A percentile compares a stretch with the other conserved stretches of the same genome.
These are phyloP conservation scores for Acyrthosiphon pisum DNA, from an alignment of 1,140 invertebrate genomes.

Conservation along the genomic window DNA sequence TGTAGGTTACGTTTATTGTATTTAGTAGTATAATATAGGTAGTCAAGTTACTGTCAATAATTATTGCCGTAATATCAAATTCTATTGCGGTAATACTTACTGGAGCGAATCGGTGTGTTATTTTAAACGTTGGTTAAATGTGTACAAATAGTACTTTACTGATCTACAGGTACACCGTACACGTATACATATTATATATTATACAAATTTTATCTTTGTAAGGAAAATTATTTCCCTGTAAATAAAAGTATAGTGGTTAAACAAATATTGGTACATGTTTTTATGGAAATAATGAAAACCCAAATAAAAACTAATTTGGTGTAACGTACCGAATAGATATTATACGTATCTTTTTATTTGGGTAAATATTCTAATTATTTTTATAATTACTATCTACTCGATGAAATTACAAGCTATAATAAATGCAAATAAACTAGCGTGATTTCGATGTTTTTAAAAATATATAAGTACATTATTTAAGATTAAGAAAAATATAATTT, in stretches of 20 bases:
- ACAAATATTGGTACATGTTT: not conserved
- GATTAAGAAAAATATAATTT: not conserved
- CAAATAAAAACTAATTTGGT: not conserved
- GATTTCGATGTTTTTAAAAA: not conserved
- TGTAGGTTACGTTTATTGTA: slow-evolving; percentile 38
- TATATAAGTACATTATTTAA: not conserved
- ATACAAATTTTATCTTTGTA: not conserved
- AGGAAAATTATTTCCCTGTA: not conserved
- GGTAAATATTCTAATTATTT: not conserved
- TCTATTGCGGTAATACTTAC: slow-evolving; percentile 41
- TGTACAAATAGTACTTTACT: not conserved
- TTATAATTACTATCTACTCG: not conserved
- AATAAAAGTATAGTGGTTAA: not conserved
- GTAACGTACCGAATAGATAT: not conserved
- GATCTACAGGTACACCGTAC: not conserved
- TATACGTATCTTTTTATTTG: no score
- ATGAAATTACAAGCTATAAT: not conserved
- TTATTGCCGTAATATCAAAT: slow-evolving; percentile 52
- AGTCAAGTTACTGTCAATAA: slow-evolving; percentile 49
- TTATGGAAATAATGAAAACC: not conserved
- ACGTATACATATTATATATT: not conserved
- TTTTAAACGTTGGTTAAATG: slow-evolving; percentile 47
- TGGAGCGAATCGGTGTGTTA: slow-evolving; percentile 49
- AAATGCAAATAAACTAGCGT: not conserved
- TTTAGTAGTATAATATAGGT: slow-evolving; percentile 1